phyloP scores from a whole-genome alignment of 2,888 invertebrate genomes.

The Troides helena region DNA sequence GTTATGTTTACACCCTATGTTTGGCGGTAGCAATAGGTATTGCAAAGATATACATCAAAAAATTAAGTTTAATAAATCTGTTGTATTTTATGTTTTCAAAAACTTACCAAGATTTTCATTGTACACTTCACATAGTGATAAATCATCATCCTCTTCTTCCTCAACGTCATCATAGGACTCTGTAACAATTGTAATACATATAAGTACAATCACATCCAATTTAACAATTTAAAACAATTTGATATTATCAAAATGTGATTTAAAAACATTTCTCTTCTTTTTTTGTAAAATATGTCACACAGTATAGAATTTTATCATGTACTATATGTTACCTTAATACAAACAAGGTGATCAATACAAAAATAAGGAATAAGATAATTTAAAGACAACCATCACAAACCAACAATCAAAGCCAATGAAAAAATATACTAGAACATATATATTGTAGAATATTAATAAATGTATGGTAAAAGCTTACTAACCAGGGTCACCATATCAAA shows the following conservation, averaged over 20 bases:
- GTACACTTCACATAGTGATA: slow-evolving; percentile 85
- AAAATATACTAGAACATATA: not conserved
- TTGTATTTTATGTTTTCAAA: not conserved
- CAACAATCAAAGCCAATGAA: slow-evolving; percentile 19
- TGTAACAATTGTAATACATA: slow-evolving; percentile 43
- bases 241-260: not conserved
- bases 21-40: too few relatives aligned
- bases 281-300: not conserved
- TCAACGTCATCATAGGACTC: slow-evolving; percentile 83
- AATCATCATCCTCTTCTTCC: slow-evolving; percentile 83
- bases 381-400: slow-evolving; percentile 26
- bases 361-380: slow-evolving; percentile 28
- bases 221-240: not conserved
- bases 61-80: too few relatives aligned
- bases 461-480: slow-evolving; percentile 1
- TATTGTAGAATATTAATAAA: slow-evolving; percentile 4
- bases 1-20: too few relatives aligned
- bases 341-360: not conserved
- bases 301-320: not conserved
- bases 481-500: slow-evolving; percentile 13
- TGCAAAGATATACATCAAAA: too few relatives aligned
- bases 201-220: not conserved
- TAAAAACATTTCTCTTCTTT: not conserved
- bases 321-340: not conserved
- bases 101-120: slow-evolving; percentile 79